A percentile compares a stretch with the other conserved stretches of the same genome.
These are phyloP conservation scores for Sebastes wilsoni DNA, from an alignment of 2,797 vertebrate genomes.

Conservation along the genomic window DNA sequence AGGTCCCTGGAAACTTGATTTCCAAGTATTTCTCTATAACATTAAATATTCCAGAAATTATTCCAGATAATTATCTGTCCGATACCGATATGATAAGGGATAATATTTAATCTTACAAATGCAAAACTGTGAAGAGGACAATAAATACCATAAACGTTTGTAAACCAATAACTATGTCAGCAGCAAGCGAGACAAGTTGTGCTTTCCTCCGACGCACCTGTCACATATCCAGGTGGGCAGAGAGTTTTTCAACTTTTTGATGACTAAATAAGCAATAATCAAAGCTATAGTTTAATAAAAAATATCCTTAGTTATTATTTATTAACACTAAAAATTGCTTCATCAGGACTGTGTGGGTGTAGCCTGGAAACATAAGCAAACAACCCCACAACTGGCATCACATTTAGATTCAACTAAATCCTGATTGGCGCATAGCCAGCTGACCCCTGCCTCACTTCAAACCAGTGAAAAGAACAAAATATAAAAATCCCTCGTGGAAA, in stretches of 20 bases:
- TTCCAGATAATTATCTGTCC: neutral
- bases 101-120: neutral
- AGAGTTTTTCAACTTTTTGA: neutral
- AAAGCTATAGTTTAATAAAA: neutral
- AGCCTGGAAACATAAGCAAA: neutral
- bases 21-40: neutral
- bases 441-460: neutral
- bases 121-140: neutral
- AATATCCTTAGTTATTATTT: neutral
- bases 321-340: neutral
- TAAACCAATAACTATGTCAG: neutral
- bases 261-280: neutral
- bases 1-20: neutral
- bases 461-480: neutral
- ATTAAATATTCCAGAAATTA: neutral
- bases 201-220: neutral
- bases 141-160: neutral
- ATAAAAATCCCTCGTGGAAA: neutral
- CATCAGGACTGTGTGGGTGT: neutral
- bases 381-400: neutral
- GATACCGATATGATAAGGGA: neutral
- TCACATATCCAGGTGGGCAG: neutral
- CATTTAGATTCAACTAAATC: neutral
- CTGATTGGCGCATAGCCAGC: neutral
- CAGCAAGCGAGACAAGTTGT: neutral